phyloP scores from a whole-genome alignment of 2,113 vertebrate species.

The Charadrius vociferus region DNA sequence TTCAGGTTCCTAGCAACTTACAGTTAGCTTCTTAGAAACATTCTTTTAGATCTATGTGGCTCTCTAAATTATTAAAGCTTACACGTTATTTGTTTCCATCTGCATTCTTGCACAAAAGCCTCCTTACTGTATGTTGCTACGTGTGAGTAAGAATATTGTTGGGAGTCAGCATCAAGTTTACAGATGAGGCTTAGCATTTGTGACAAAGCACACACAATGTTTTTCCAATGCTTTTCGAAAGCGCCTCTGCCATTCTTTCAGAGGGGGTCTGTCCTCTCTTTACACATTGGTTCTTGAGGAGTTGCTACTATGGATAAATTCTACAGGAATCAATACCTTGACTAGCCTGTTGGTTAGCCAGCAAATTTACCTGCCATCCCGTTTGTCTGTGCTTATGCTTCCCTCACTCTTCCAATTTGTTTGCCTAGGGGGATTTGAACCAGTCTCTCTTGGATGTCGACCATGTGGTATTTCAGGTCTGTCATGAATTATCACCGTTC shows the following conservation, averaged over 20 bases:
- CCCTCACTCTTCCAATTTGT: constrained; percentile 88
- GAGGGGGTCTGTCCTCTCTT: not conserved
- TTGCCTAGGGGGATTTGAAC: constrained; percentile 76
- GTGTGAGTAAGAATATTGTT: not conserved
- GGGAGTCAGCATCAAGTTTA: not conserved
- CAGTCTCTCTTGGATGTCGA: constrained; percentile 83
- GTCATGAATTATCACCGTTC: constrained; percentile 86
- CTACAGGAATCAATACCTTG: not conserved
- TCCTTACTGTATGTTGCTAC: not conserved
- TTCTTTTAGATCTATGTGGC: not conserved
- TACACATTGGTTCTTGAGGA: not conserved
- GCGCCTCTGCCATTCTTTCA: not conserved
- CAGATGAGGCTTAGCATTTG: not conserved
- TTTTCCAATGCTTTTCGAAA: not conserved
- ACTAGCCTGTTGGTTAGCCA: not conserved
- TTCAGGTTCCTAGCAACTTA: not conserved
- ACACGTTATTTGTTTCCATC: not conserved
- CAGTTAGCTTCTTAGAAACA: not conserved
- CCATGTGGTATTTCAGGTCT: constrained; percentile 83
- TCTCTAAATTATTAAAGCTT: not conserved
- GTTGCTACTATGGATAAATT: not conserved
- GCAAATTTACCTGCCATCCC: constrained; percentile 84
- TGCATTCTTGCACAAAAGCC: not conserved
- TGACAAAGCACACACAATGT: not conserved
- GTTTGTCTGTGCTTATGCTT: constrained; percentile 83